These are phyloP conservation scores for Pandemis corylana DNA, from an alignment of 2,888 invertebrate species.

Conservation along the genomic window DNA sequence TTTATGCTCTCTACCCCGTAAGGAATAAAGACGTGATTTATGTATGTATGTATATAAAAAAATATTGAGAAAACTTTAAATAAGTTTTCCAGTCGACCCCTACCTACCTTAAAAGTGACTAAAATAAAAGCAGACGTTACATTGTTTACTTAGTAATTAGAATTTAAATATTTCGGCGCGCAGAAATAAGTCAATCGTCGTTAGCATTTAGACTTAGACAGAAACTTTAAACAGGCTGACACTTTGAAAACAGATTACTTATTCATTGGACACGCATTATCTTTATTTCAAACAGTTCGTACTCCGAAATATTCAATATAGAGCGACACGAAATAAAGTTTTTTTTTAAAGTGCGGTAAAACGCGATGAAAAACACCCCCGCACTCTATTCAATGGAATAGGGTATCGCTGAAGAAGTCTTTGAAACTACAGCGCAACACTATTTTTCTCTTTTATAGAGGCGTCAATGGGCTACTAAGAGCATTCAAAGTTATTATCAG, in stretches of 20 bases:
- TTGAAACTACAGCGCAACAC: conserved; percentile 24
- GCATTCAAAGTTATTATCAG: conserved; percentile 38
- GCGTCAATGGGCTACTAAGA: conserved; percentile 30
- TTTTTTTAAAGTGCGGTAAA: conserved; percentile 1
- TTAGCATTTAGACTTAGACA: neutral
- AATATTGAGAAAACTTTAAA: neutral
- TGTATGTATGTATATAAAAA: neutral
- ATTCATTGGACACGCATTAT: neutral
- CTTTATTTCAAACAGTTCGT: neutral
- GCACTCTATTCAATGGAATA: conserved; percentile 13
- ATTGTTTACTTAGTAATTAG: neutral
- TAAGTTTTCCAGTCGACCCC: neutral
- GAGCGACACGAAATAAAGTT: neutral
- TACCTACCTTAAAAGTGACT: neutral
- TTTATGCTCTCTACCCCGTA: too few relatives aligned
- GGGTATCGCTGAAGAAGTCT: conserved; percentile 22
- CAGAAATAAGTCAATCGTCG: neutral
- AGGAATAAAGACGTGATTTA: too few relatives aligned
- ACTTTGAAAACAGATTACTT: neutral
- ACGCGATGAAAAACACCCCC: conserved; percentile 8
- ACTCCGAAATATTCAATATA: neutral
- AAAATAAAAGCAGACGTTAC: neutral
- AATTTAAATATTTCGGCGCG: conserved; percentile 3
- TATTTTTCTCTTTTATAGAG: conserved; percentile 26
- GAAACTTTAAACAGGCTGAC: neutral